Evolutionary conservation across 2,113 vertebrate genomes (phyloP).

Genomic region (Gyps fulvus): DNA sequence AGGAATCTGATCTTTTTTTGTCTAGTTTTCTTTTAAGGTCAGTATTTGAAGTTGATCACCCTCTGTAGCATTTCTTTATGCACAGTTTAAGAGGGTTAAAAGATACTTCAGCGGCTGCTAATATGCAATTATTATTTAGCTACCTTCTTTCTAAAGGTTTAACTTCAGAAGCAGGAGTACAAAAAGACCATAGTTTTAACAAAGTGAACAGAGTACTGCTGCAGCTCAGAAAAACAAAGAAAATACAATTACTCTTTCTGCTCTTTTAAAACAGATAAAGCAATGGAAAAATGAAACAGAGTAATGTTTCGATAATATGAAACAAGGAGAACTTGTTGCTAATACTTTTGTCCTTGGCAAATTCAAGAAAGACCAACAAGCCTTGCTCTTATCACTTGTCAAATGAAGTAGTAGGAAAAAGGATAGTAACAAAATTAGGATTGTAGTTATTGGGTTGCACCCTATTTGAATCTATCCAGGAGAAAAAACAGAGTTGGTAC

Average conservation of each 20-base stretch:
- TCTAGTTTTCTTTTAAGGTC: background rate
- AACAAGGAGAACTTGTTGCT: background rate
- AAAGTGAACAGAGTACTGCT: background rate
- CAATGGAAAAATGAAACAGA: background rate
- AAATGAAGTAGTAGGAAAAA: background rate
- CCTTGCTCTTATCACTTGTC: background rate
- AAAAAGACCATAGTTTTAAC: background rate
- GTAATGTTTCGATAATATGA: background rate
- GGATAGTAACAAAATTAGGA: background rate
- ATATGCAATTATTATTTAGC: background rate
- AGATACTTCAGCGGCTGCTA: background rate
- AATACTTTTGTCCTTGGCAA: background rate
- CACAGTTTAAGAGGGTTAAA: background rate
- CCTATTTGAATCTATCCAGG: background rate
- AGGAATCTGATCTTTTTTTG: background rate
- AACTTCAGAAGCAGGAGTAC: background rate
- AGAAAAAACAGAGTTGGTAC: background rate
- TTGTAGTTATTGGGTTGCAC: background rate
- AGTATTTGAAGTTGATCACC: background rate
- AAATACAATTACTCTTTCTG: background rate
- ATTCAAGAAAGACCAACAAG: background rate
- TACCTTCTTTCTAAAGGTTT: background rate
- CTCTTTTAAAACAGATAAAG: background rate
- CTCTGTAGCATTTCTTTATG: background rate
- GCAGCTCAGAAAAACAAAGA: background rate